A percentile compares a stretch with the other conserved stretches of the same genome.
phyloP scores from a whole-genome alignment of 2,888 invertebrate species.

The Seladonia tumulorum region DNA sequence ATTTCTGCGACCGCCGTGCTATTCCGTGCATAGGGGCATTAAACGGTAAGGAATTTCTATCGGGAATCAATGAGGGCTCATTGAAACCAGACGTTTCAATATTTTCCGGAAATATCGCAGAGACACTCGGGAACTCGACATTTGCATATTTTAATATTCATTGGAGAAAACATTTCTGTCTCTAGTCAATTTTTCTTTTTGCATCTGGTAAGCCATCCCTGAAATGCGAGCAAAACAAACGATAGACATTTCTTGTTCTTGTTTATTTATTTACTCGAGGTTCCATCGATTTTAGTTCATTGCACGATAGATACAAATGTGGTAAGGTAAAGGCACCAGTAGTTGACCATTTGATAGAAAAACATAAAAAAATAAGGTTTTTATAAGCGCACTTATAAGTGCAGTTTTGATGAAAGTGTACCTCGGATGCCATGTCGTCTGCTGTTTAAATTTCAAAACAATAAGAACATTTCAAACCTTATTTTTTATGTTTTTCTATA shows the following conservation, averaged over 20 bases:
- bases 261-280: neutral
- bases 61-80: neutral
- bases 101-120: neutral
- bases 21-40: neutral
- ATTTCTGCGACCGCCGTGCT: neutral
- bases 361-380: too few relatives aligned
- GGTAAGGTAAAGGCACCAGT: too few relatives aligned
- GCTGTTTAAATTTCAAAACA: too few relatives aligned
- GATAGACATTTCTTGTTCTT: neutral
- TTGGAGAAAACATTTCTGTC: neutral
- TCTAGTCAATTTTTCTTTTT: neutral
- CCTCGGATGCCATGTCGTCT: too few relatives aligned
- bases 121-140: neutral
- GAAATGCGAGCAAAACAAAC: neutral
- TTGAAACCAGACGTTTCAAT: neutral
- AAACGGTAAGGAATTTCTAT: neutral
- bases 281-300: neutral
- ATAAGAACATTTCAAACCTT: too few relatives aligned
- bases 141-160: conserved; percentile 9
- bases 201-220: neutral
- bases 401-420: too few relatives aligned
- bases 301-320: neutral
- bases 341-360: too few relatives aligned
- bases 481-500: too few relatives aligned
- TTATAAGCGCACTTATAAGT: too few relatives aligned